Conservation (phyloP, 2,113 vertebrate genomes). For the Nibea albiflora region DNA sequence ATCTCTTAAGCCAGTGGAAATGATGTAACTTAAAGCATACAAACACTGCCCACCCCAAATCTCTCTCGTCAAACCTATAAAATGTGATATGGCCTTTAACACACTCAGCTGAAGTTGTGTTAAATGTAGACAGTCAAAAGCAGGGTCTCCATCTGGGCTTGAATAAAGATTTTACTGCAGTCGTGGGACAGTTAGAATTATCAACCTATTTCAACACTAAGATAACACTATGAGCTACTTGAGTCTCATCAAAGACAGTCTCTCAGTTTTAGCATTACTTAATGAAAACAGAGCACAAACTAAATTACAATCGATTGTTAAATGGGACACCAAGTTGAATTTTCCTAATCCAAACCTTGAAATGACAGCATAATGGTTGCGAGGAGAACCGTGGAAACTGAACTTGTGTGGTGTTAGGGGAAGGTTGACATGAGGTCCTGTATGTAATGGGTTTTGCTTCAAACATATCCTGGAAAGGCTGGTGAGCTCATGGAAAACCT, state of each 20-base stretch:
- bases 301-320: background rate
- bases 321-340: background rate
- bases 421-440: conserved; percentile 36
- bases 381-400: conserved; percentile 29
- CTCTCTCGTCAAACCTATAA: conserved; percentile 53
- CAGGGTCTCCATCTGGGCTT: conserved; percentile 38
- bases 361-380: conserved; percentile 24
- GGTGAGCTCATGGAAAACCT: conserved; percentile 77
- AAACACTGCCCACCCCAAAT: conserved; percentile 37
- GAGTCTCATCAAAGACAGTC: background rate
- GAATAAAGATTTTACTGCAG: conserved; percentile 48
- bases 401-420: conserved; percentile 29
- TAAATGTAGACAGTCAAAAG: conserved; percentile 30
- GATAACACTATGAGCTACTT: background rate
- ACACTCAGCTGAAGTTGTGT: conserved; percentile 33
- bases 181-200: conserved; percentile 35
- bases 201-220: conserved; percentile 37
- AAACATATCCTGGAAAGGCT: conserved; percentile 55
- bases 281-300: background rate
- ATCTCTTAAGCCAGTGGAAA: conserved; percentile 33
- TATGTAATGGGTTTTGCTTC: conserved; percentile 48
- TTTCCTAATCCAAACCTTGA: conserved; percentile 14
- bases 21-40: conserved; percentile 56
- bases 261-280: background rate
- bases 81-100: conserved; percentile 61